phyloP scores from a whole-genome alignment of 1,140 invertebrate genomes.

The Oreohelix idahoensis region DNA sequence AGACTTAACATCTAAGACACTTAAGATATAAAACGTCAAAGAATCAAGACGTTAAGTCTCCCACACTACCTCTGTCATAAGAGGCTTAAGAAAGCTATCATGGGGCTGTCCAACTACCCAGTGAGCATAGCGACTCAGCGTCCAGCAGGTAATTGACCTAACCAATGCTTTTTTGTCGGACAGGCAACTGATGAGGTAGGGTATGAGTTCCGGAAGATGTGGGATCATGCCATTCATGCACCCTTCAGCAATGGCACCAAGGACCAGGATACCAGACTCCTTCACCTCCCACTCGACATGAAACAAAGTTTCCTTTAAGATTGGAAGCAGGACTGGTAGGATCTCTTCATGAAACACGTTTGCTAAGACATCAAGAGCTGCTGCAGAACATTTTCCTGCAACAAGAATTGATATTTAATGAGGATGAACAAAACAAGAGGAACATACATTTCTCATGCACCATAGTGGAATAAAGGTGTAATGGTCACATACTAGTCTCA shows the following conservation, averaged over 20 bases:
- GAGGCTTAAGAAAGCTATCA: slow-evolving; percentile 91
- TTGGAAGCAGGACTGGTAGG: slow-evolving; percentile 93
- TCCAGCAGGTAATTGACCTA: slow-evolving; percentile 99
- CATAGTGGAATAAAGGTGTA: too few species aligned
- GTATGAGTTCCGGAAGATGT: slow-evolving; percentile 95
- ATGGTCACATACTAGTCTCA: too few species aligned
- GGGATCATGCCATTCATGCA: slow-evolving; percentile 98
- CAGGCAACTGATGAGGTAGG: slow-evolving; percentile 93
- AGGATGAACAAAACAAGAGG: too few species aligned
- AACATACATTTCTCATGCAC: too few species aligned
- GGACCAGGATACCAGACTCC: slow-evolving; percentile 93
- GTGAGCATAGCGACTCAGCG: slow-evolving; percentile 95
- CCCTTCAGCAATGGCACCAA: slow-evolving; percentile 99
- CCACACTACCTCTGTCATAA: slow-evolving; percentile 86
- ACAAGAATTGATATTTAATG: background rate
- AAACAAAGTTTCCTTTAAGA: slow-evolving; percentile 96
- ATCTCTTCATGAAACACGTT: slow-evolving; percentile 97
- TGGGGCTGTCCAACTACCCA: slow-evolving; percentile 97
- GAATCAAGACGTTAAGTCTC: too few species aligned
- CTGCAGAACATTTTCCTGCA: slow-evolving; percentile 93
- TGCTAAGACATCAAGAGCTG: slow-evolving; percentile 95
- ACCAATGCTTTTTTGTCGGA: slow-evolving; percentile 96
- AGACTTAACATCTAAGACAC: too few species aligned
- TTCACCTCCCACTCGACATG: slow-evolving; percentile 97
- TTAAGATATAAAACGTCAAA: too few species aligned